Conservation (phyloP, 1,140 invertebrate genomes). For the Trypoxylus dichotomus region DNA sequence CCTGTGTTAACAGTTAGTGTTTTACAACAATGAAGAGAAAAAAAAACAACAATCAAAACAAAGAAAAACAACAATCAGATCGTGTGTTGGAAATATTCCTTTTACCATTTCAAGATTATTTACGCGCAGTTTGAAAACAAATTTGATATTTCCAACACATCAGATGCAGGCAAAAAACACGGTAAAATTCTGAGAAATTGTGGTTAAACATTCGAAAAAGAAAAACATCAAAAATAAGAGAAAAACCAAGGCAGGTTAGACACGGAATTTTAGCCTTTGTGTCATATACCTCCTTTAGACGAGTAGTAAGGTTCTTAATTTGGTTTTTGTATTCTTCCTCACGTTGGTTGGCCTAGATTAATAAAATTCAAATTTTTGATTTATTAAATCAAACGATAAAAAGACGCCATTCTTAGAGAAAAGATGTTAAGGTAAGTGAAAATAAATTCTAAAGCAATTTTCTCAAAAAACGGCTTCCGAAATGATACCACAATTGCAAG, state of each 20-base stretch:
- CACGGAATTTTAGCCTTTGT: background rate
- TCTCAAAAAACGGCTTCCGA: too few species aligned
- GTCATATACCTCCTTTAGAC: constrained; percentile 95
- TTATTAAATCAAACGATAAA: too few species aligned
- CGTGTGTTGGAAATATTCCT: background rate
- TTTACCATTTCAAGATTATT: background rate
- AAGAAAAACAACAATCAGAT: background rate
- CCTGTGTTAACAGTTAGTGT: constrained; percentile 61
- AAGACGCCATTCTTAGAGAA: background rate
- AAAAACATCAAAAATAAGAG: constrained; percentile 8
- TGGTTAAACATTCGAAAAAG: background rate
- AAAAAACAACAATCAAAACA: constrained; percentile 18
- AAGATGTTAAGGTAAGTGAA: too few species aligned
- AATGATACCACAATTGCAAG: too few species aligned
- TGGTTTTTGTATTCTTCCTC: constrained; percentile 99
- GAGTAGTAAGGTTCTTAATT: constrained; percentile 98
- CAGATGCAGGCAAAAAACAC: constrained; percentile 40
- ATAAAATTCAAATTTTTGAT: background rate
- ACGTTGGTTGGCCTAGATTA: constrained; percentile 92
- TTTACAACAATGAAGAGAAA: constrained; percentile 1
- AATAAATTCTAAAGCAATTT: too few species aligned
- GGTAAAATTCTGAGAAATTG: too few species aligned
- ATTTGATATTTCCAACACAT: background rate
- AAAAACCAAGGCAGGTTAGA: constrained; percentile 23
- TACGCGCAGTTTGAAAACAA: background rate